These are phyloP conservation scores for Xylocampa areola DNA, from an alignment of 2,888 invertebrate species.

Conservation along the genomic window DNA sequence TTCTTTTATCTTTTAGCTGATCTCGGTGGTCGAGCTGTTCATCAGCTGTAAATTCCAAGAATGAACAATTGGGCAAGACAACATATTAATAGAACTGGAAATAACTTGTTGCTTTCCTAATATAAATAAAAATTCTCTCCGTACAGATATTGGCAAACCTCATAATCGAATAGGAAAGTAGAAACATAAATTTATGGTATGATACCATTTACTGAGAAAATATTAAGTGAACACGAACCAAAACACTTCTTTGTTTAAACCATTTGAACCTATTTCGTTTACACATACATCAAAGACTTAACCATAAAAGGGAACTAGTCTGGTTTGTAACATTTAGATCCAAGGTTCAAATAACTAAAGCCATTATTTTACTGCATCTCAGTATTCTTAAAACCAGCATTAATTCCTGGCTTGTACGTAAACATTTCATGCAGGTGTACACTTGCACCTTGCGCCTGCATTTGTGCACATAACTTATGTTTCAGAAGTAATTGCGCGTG, in stretches of 20 bases:
- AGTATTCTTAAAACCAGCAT: slow-evolving; percentile 47
- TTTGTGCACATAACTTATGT: slow-evolving; percentile 42
- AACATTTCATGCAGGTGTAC: slow-evolving; percentile 51
- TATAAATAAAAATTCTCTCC: no score
- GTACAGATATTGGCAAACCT: no score
- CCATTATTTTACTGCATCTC: slow-evolving; percentile 39
- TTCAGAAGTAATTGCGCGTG: slow-evolving; percentile 47
- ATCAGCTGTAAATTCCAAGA: slow-evolving; percentile 29
- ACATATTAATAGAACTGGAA: no score
- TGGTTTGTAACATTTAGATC: slow-evolving; percentile 35
- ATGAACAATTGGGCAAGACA: no score
- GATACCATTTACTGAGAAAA: no score
- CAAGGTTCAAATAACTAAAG: slow-evolving; percentile 35
- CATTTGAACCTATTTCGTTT: neutral
- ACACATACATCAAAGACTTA: slow-evolving; percentile 19
- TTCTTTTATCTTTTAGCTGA: slow-evolving; percentile 35
- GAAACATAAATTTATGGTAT: no score
- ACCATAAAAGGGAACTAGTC: slow-evolving; percentile 19
- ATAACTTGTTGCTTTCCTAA: no score
- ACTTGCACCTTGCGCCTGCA: slow-evolving; percentile 50
- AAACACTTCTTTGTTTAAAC: neutral
- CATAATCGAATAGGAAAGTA: no score
- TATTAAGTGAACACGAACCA: no score
- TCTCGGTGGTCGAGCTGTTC: slow-evolving; percentile 18
- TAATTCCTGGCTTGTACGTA: slow-evolving; percentile 45